phyloP scores from a whole-genome alignment of 2,113 vertebrate genomes.

The Trichechus manatus region DNA sequence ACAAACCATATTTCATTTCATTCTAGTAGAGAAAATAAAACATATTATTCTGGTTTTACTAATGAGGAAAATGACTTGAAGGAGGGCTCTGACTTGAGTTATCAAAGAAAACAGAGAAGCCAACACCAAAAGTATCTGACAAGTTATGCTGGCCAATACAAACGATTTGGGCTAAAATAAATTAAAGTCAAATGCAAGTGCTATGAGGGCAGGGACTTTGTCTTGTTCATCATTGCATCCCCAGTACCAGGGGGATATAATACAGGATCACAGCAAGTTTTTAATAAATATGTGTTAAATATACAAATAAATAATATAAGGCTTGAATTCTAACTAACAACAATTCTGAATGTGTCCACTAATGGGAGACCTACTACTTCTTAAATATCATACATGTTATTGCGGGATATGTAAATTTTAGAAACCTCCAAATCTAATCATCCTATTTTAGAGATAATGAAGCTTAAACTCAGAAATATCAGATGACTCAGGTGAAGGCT shows the following conservation, averaged over 20 bases:
- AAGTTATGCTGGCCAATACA: neutral
- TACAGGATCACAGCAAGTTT: neutral
- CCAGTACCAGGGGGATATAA: neutral
- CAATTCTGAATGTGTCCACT: neutral
- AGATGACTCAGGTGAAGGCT: neutral
- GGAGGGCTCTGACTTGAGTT: neutral
- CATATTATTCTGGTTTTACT: neutral
- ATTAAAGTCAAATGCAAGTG: neutral
- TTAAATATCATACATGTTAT: neutral
- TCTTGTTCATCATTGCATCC: neutral
- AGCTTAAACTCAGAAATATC: neutral
- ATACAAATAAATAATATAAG: neutral
- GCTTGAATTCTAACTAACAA: neutral
- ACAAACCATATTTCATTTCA: neutral
- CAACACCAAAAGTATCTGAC: neutral
- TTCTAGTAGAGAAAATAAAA: neutral
- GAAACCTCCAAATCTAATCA: neutral
- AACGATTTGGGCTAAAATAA: neutral
- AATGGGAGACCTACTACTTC: neutral
- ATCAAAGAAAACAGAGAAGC: neutral
- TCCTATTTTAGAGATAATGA: neutral
- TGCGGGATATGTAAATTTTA: neutral
- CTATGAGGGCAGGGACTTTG: neutral
- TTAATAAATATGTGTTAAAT: slow-evolving; percentile 36
- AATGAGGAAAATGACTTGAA: neutral